phyloP scores from a whole-genome alignment of 2,888 invertebrate species.

The Plagiodera versicolora region DNA sequence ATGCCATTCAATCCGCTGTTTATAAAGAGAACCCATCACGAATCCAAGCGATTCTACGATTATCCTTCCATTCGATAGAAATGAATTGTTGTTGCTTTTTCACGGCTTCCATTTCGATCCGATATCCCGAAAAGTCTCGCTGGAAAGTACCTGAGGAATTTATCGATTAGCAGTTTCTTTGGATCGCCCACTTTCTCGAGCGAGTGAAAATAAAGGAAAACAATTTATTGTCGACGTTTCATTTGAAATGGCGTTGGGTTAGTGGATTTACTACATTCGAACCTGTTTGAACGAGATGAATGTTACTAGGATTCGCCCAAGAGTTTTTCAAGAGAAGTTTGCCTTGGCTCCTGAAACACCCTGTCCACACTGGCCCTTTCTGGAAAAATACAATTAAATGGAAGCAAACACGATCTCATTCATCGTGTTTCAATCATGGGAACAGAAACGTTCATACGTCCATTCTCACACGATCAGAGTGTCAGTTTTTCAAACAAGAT shows the following conservation, averaged over 20 bases:
- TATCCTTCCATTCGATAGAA: slow-evolving; percentile 10
- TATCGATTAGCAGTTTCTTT: slow-evolving; percentile 28
- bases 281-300: slow-evolving; percentile 1
- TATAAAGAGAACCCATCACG: too few species aligned
- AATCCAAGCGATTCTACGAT: background rate
- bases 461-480: too few species aligned
- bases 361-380: too few species aligned
- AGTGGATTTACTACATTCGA: slow-evolving; percentile 5
- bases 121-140: slow-evolving; percentile 17
- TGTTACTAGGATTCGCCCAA: background rate
- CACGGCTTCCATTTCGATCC: slow-evolving; percentile 16
- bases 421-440: too few species aligned
- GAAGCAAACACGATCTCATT: too few species aligned
- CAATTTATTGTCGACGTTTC: slow-evolving; percentile 23
- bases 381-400: too few species aligned
- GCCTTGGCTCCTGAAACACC: too few species aligned
- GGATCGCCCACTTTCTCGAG: slow-evolving; percentile 26
- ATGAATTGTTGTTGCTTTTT: slow-evolving; percentile 19
- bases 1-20: too few species aligned
- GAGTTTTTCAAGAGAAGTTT: too few species aligned
- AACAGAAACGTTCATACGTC: too few species aligned
- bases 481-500: too few species aligned
- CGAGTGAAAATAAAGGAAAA: slow-evolving; percentile 24
- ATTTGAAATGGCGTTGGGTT: slow-evolving; percentile 11
- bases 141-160: slow-evolving; percentile 31